phyloP scores from a whole-genome alignment of 2,113 vertebrate genomes.

The Peromyscus leucopus region DNA sequence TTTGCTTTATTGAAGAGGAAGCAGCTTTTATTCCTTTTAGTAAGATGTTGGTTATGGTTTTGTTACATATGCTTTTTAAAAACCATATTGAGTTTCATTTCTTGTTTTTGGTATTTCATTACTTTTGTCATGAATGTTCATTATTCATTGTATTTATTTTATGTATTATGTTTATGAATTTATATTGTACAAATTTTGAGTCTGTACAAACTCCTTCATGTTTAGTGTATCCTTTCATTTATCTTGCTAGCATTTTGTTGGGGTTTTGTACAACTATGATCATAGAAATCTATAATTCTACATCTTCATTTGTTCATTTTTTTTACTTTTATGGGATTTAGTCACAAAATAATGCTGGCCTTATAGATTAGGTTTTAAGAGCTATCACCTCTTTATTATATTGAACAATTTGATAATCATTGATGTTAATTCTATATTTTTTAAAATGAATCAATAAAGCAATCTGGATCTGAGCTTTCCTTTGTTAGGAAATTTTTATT shows the following conservation, averaged over 20 bases:
- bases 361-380: not conserved
- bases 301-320: not conserved
- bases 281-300: not conserved
- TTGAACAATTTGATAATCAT: not conserved
- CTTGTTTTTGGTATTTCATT: not conserved
- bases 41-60: not conserved
- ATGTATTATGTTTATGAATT: not conserved
- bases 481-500: not conserved
- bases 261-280: not conserved
- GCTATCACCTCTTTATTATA: not conserved
- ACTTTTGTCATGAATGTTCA: not conserved
- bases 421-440: not conserved
- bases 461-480: not conserved
- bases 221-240: too few relatives aligned
- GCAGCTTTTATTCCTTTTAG: not conserved
- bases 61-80: not conserved
- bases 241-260: not conserved
- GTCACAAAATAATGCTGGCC: not conserved
- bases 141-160: not conserved
- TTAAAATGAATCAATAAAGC: not conserved
- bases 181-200: not conserved
- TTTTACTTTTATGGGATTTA: not conserved
- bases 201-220: not conserved
- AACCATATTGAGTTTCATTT: not conserved
- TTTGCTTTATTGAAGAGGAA: not conserved